A percentile compares a stretch with the other conserved stretches of the same genome.
These are phyloP conservation scores for Drosophila monieri DNA, from an alignment of 2,888 invertebrate species.

Conservation along the genomic window DNA sequence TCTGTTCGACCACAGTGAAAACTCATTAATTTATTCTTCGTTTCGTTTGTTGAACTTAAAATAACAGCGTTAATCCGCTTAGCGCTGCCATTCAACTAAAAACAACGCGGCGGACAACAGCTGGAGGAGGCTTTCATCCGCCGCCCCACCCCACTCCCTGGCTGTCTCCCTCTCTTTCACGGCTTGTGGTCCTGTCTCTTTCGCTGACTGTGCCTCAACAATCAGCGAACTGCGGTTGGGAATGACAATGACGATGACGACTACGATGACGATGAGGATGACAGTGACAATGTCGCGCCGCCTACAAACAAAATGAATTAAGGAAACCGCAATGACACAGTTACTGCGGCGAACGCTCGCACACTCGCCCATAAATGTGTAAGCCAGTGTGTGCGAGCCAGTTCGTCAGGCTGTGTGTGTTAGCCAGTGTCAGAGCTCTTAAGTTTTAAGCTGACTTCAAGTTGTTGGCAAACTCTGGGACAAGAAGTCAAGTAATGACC, in stretches of 20 bases:
- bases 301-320: constrained; percentile 78
- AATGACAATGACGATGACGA: constrained; percentile 57
- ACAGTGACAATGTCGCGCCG: constrained; percentile 58
- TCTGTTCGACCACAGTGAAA: constrained; percentile 73
- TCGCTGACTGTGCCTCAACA: constrained; percentile 18
- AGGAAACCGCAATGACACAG: constrained; percentile 78
- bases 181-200: constrained; percentile 4
- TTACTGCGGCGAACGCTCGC: constrained; percentile 56
- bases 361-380: constrained; percentile 16
- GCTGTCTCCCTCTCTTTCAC: constrained; percentile 1
- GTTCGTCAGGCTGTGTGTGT: constrained; percentile 15
- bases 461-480: constrained; percentile 39
- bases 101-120: constrained; percentile 55
- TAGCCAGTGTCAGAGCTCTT: constrained; percentile 12
- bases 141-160: neutral
- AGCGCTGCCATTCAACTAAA: constrained; percentile 71
- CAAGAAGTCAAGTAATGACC: constrained; percentile 58
- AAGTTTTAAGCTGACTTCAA: constrained; percentile 44
- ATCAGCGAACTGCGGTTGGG: constrained; percentile 56
- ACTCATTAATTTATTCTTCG: constrained; percentile 82
- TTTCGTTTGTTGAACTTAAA: constrained; percentile 79
- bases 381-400: constrained; percentile 16
- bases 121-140: constrained; percentile 38
- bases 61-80: constrained; percentile 79
- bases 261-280: constrained; percentile 49